Conservation (phyloP, 2,888 invertebrate genomes). For the Noctua comes region DNA sequence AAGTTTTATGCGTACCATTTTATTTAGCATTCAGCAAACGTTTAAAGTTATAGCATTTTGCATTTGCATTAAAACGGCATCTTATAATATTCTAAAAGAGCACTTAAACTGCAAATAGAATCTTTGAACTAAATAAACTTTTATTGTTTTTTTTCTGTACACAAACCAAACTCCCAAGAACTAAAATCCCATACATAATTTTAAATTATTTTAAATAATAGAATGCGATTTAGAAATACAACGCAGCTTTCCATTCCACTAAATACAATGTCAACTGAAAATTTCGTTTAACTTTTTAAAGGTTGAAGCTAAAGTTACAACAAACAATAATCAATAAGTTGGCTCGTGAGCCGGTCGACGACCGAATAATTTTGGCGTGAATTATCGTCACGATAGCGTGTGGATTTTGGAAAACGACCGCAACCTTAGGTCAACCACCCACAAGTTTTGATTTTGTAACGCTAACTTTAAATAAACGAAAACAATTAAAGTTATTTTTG, state of each 20-base stretch:
- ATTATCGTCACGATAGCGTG: conserved; percentile 81
- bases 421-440: conserved; percentile 73
- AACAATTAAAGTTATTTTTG: conserved; percentile 45
- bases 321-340: conserved; percentile 66
- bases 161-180: conserved; percentile 1
- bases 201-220: conserved; percentile 21
- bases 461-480: conserved; percentile 47
- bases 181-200: conserved; percentile 5
- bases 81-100: conserved; percentile 13
- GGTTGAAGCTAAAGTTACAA: conserved; percentile 59
- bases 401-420: conserved; percentile 76
- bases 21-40: conserved; percentile 62
- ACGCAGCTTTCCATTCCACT: conserved; percentile 34
- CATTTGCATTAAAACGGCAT: conserved; percentile 24
- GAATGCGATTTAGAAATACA: conserved; percentile 23
- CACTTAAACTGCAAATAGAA: conserved; percentile 10
- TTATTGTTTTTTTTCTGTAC: not conserved
- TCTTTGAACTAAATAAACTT: conserved; percentile 1
- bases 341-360: conserved; percentile 71
- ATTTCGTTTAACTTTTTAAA: conserved; percentile 56
- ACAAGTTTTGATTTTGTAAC: conserved; percentile 57
- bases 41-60: conserved; percentile 17
- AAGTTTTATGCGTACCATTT: conserved; percentile 71
- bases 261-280: conserved; percentile 38
- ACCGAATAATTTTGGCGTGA: conserved; percentile 82